These are phyloP conservation scores for Daptonema setosum DNA, from an alignment of 2,888 invertebrate species.

Conservation along the genomic window DNA sequence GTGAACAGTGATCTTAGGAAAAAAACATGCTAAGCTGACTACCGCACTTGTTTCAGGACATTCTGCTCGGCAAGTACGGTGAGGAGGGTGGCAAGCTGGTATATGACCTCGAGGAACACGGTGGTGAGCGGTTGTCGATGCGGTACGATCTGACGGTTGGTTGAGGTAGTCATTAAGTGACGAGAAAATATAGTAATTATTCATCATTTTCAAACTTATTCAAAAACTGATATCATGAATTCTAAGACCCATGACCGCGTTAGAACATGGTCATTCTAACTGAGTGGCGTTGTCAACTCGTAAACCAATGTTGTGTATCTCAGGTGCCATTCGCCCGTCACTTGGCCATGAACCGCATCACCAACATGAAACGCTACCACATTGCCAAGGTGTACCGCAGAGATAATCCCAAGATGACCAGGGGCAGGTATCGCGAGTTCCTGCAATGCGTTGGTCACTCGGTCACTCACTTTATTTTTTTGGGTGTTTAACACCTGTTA, in stretches of 20 bases:
- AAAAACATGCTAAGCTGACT: too few species aligned
- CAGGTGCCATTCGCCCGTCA: conserved; percentile 79
- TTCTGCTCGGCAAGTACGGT: conserved; percentile 92
- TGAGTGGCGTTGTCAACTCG: too few species aligned
- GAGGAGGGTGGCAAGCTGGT: conserved; percentile 96
- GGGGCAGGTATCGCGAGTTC: conserved; percentile 87
- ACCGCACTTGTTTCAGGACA: conserved; percentile 45
- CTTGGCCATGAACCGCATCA: conserved; percentile 88
- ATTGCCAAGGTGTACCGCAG: conserved; percentile 77
- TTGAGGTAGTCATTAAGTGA: conserved; percentile 4
- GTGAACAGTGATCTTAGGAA: too few species aligned
- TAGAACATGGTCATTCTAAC: too few species aligned
- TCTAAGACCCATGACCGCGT: too few species aligned
- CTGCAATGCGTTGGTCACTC: conserved; percentile 80
- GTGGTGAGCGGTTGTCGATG: conserved; percentile 81
- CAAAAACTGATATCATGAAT: too few species aligned
- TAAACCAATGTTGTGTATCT: too few species aligned
- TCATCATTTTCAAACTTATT: too few species aligned
- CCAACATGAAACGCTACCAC: conserved; percentile 84
- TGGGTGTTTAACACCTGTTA: background rate
- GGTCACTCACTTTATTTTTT: background rate
- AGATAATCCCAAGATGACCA: conserved; percentile 87
- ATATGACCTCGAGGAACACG: conserved; percentile 92
- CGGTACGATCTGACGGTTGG: conserved; percentile 78
- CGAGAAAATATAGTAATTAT: background rate